Conservation (phyloP, 2,797 vertebrate genomes). For the Ataeniobius toweri region DNA sequence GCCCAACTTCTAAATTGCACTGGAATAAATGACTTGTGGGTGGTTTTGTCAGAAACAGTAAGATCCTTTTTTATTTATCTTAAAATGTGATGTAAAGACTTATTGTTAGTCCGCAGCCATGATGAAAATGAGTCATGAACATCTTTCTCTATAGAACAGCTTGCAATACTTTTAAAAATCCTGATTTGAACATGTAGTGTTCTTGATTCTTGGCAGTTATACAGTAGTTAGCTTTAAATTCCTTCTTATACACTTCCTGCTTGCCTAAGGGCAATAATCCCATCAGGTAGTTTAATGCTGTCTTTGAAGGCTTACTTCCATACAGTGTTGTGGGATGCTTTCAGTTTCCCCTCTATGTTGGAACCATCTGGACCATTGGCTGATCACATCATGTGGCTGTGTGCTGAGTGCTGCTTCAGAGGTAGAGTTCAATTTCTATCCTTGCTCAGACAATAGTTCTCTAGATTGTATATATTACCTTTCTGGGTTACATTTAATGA, state of each 20-base stretch:
- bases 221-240: slow-evolving; percentile 20
- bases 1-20: slow-evolving; percentile 1
- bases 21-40: background rate
- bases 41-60: background rate
- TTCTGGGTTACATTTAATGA: slow-evolving; percentile 23
- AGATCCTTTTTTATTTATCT: background rate
- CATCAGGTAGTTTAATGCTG: slow-evolving; percentile 47
- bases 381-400: slow-evolving; percentile 55
- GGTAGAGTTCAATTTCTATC: slow-evolving; percentile 45
- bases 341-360: slow-evolving; percentile 47
- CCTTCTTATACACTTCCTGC: slow-evolving; percentile 31
- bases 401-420: slow-evolving; percentile 46
- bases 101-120: background rate
- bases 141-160: slow-evolving; percentile 30
- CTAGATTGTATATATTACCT: slow-evolving; percentile 41
- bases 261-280: slow-evolving; percentile 15
- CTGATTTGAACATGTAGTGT: slow-evolving; percentile 36
- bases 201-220: background rate
- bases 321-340: slow-evolving; percentile 57
- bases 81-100: background rate
- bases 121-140: slow-evolving; percentile 53
- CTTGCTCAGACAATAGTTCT: slow-evolving; percentile 29
- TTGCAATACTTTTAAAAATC: slow-evolving; percentile 43
- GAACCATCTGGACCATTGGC: slow-evolving; percentile 66
- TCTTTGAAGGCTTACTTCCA: slow-evolving; percentile 55